phyloP scores from a whole-genome alignment of 2,888 invertebrate genomes.

The Sphecodes monilicornis region DNA sequence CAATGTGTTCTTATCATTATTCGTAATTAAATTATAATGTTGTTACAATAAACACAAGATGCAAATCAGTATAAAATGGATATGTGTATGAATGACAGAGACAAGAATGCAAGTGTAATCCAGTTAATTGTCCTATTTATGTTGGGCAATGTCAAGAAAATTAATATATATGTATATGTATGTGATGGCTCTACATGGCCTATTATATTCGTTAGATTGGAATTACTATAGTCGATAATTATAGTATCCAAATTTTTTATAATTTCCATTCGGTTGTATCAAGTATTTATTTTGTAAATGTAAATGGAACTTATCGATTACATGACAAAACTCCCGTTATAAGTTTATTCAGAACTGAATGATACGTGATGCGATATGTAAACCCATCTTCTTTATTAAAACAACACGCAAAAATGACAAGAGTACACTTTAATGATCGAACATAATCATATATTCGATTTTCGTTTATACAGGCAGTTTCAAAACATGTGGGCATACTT shows the following conservation, averaged over 20 bases:
- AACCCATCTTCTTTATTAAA: constrained; percentile 74
- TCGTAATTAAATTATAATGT: constrained; percentile 69
- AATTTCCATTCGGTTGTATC: constrained; percentile 54
- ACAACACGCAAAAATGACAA: constrained; percentile 53
- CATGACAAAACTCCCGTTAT: constrained; percentile 45
- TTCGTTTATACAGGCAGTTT: not conserved
- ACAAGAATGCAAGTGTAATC: constrained; percentile 41
- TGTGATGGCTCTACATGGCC: constrained; percentile 71
- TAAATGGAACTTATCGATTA: constrained; percentile 46
- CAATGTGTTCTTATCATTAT: constrained; percentile 78
- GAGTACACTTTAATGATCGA: constrained; percentile 36
- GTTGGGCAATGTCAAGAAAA: constrained; percentile 44
- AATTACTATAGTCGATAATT: constrained; percentile 53
- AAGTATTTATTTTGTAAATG: constrained; percentile 60
- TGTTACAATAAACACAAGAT: constrained; percentile 56
- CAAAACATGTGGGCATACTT: no score
- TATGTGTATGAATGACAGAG: constrained; percentile 43
- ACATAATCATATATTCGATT: not conserved
- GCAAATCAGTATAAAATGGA: constrained; percentile 44
- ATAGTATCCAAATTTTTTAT: constrained; percentile 58
- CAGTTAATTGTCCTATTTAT: constrained; percentile 48
- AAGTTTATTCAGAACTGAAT: constrained; percentile 50
- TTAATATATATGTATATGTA: constrained; percentile 59
- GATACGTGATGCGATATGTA: constrained; percentile 57
- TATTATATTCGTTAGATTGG: constrained; percentile 65